A percentile compares a stretch with the other conserved stretches of the same genome.
Evolutionary conservation across 2,888 invertebrate genomes (phyloP).

Genomic region (Oeneis ivallda): DNA sequence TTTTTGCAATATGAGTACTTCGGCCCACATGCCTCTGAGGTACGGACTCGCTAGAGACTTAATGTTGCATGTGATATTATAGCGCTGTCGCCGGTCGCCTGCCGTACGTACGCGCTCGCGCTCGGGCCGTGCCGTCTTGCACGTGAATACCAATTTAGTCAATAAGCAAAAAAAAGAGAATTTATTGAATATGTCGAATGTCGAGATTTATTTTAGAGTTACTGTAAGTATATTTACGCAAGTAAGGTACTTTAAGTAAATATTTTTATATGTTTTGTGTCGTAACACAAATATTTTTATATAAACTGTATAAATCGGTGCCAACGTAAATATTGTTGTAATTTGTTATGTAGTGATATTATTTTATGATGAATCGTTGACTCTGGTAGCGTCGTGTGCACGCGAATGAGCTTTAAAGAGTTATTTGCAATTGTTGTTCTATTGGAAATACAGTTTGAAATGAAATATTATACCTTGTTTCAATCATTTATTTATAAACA

Average conservation of each 20-base stretch:
- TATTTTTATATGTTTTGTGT: slow-evolving; percentile 78
- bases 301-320: slow-evolving; percentile 74
- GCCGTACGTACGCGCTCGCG: slow-evolving; percentile 15
- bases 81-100: background rate
- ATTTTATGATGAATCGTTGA: slow-evolving; percentile 76
- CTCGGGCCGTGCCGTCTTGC: slow-evolving; percentile 53
- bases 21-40: too few species aligned
- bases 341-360: slow-evolving; percentile 80
- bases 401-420: slow-evolving; percentile 68
- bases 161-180: slow-evolving; percentile 67
- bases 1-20: too few species aligned
- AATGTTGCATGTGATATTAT: slow-evolving; percentile 23
- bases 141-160: slow-evolving; percentile 69
- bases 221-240: slow-evolving; percentile 73
- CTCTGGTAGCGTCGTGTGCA: slow-evolving; percentile 60
- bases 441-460: slow-evolving; percentile 77
- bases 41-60: slow-evolving; percentile 2
- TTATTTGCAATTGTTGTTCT: slow-evolving; percentile 79
- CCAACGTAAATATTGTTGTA: slow-evolving; percentile 80
- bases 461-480: slow-evolving; percentile 49
- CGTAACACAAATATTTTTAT: slow-evolving; percentile 75
- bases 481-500: slow-evolving; percentile 45
- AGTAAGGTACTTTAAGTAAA: slow-evolving; percentile 71
- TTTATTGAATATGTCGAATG: slow-evolving; percentile 61
- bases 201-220: slow-evolving; percentile 77